Evolutionary conservation across 2,888 invertebrate genomes (phyloP), one percentile per base, ranked within the genome.

Genomic region (Apoda limacodes): DNA sequence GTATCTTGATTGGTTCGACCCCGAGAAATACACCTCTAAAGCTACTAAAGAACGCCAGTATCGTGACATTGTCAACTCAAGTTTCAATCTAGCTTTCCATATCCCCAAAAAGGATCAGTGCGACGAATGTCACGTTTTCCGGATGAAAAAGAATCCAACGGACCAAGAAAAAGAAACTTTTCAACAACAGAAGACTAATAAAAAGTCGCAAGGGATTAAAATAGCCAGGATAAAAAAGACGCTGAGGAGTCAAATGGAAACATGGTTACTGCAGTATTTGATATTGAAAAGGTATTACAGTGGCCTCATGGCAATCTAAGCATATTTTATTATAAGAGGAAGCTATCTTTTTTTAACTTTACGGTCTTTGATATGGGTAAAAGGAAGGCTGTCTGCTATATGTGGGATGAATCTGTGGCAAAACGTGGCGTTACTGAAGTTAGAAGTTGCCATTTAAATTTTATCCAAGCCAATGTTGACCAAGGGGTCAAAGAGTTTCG

Each of bases 391-490:
- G 26, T 30, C 29, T 52, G 49, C 28, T 49, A 42, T 28, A 39
- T 48, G 31, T 52, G 47, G 47, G 28, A 39, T 25, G 49, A 52
- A 30, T 30, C 30, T n/a, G 24, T 37, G 13, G 50, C 39, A 4
- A 42, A 43, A 22, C 35, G 43, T 28, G 48, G 48, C 17, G 34
- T 48, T 14, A 46, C 42, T 25, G 45, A 50, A 30, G 41, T 51
- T 7, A 30, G 32, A 9, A 51, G 43, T 30, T 48, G 38, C 25
- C 24, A 42, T 3, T 25, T 34, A 7, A 15, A 35, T 28, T 45
- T 36, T 21, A 43, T 40, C 25, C 22, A 37, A 36, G 9, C n/a
- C 11, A 25, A 30, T 24, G 28, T 10, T 24, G 23, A 32, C 21
- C 11, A 24, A 23, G 30, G 30, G 9, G 34, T 25, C 3, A 22